Conservation (phyloP, 2,113 vertebrate genomes). For the Hydropotes inermis region DNA sequence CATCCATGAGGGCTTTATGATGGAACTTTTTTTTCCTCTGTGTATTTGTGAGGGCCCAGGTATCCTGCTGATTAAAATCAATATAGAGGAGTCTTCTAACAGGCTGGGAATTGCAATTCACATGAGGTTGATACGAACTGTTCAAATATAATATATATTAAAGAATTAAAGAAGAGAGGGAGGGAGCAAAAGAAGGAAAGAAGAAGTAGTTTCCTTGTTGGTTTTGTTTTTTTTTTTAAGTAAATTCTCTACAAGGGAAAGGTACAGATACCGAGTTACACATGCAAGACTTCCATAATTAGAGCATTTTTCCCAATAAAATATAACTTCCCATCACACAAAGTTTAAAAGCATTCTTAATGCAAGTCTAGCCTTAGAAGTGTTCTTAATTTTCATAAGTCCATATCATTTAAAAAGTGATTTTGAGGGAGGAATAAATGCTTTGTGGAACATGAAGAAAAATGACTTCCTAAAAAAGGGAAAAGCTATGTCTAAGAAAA, state of each 20-base stretch:
- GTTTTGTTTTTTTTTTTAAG: neutral
- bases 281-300: neutral
- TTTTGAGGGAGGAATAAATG: neutral
- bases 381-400: constrained; percentile 24
- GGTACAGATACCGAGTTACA: neutral
- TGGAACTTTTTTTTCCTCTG: neutral
- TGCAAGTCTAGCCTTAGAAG: constrained; percentile 5
- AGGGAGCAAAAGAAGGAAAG: neutral
- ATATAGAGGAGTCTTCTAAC: neutral
- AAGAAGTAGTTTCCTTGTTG: neutral
- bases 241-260: neutral
- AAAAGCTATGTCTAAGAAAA: constrained; percentile 40
- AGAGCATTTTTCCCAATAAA: constrained; percentile 17
- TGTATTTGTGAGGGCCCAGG: neutral
- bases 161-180: neutral
- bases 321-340: neutral
- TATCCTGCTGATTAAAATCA: neutral
- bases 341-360: neutral
- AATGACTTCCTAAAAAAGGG: constrained; percentile 43
- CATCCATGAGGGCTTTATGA: neutral
- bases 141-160: neutral
- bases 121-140: neutral
- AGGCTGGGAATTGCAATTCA: neutral
- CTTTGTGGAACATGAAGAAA: neutral
- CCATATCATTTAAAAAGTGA: constrained; percentile 5